A percentile compares a stretch with the other conserved stretches of the same genome.
Evolutionary conservation across 2,888 invertebrate genomes (phyloP).

Genomic region (Hirtodrosophila cameraria): DNA sequence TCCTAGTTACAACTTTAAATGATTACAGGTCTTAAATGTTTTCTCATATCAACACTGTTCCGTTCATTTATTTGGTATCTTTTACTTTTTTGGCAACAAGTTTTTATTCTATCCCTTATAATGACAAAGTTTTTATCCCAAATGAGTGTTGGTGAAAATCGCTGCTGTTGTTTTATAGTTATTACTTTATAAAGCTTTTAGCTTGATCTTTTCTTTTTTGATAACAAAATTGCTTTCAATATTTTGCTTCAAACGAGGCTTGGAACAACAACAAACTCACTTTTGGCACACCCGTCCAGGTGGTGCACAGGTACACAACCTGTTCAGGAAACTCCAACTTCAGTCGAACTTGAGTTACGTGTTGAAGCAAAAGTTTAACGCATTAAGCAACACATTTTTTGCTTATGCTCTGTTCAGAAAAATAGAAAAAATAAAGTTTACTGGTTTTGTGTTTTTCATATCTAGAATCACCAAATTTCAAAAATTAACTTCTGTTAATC

Average conservation of each 20-base stretch:
- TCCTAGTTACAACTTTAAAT: slow-evolving; percentile 76
- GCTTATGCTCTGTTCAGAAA: too few species aligned
- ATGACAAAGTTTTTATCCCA: slow-evolving; percentile 19
- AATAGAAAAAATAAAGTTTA: too few species aligned
- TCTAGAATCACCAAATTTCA: neutral
- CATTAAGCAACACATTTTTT: slow-evolving; percentile 71
- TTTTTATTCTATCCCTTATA: slow-evolving; percentile 24
- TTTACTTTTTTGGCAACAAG: slow-evolving; percentile 30
- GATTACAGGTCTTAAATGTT: too few species aligned
- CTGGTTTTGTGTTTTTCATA: neutral
- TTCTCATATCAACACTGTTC: slow-evolving; percentile 42
- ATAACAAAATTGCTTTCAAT: slow-evolving; percentile 78
- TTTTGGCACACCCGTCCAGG: slow-evolving; percentile 63
- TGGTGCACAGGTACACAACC: slow-evolving; percentile 20
- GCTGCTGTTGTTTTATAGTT: slow-evolving; percentile 75
- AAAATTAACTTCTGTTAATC: too few species aligned
- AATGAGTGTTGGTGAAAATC: slow-evolving; percentile 45
- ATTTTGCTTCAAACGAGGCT: too few species aligned
- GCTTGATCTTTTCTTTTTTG: slow-evolving; percentile 51
- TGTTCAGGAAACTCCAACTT: slow-evolving; percentile 50
- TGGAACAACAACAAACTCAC: slow-evolving; percentile 52
- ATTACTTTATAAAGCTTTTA: slow-evolving; percentile 73
- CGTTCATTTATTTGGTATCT: slow-evolving; percentile 26
- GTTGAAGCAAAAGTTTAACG: slow-evolving; percentile 76
- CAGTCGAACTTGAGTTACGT: slow-evolving; percentile 72